A percentile compares a stretch with the other conserved stretches of the same genome.
These are phyloP conservation scores for Tympanuchus pallidicinctus DNA, from an alignment of 2,113 vertebrate genomes.

Conservation along the genomic window DNA sequence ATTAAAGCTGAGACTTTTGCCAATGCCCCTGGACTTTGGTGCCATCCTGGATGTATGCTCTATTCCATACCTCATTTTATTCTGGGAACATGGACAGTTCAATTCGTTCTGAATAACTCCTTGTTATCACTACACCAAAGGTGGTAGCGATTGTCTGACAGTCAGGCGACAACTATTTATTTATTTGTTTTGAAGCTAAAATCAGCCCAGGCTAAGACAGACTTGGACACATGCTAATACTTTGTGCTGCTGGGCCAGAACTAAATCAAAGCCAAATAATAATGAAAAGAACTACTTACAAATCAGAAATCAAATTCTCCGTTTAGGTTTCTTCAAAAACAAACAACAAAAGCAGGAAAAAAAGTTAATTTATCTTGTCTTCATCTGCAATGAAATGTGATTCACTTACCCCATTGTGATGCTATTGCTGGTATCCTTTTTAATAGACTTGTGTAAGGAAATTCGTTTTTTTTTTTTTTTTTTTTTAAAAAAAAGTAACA, in stretches of 20 bases:
- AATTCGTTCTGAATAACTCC: background rate
- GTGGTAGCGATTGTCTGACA: background rate
- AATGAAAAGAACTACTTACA: background rate
- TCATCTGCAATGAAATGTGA: background rate
- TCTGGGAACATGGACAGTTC: background rate
- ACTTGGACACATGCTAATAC: background rate
- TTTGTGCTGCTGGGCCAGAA: background rate
- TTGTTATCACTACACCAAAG: background rate
- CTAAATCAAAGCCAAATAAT: background rate
- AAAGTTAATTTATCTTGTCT: background rate
- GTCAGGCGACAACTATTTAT: background rate
- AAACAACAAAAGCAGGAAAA: background rate
- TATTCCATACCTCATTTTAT: background rate
- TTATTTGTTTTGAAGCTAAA: background rate
- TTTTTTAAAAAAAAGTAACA: background rate
- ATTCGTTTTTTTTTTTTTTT: background rate
- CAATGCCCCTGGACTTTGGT: background rate
- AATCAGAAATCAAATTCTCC: background rate
- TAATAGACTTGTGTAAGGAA: background rate
- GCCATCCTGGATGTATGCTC: accelerated
- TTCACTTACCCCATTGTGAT: background rate
- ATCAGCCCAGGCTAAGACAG: background rate
- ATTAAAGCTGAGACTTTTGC: background rate
- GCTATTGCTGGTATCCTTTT: background rate
- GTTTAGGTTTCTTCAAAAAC: background rate